phyloP scores from a whole-genome alignment of 2,797 vertebrate genomes.

The Gorsachius magnificus region DNA sequence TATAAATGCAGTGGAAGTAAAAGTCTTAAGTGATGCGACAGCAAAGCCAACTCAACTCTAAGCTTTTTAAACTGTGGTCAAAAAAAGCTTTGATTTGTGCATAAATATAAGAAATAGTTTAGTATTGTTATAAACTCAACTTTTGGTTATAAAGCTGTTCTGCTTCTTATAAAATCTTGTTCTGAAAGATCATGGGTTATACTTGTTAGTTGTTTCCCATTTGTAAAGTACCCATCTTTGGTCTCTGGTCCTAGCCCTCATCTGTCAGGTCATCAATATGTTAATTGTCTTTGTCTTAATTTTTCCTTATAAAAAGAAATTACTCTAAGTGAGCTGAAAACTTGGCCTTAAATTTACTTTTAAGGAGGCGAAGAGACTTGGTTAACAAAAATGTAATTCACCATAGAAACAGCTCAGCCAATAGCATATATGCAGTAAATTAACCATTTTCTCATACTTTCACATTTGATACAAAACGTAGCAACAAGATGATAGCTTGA shows the following conservation, averaged over 20 bases:
- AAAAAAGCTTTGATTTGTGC: not conserved
- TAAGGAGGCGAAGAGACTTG: not conserved
- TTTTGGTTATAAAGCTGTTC: not conserved
- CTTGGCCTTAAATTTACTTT: not conserved
- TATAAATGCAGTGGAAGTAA: not conserved
- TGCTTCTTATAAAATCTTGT: not conserved
- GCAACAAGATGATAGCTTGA: constrained; percentile 37
- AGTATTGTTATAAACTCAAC: not conserved
- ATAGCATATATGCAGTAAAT: not conserved
- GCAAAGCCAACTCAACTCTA: not conserved
- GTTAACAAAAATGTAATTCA: not conserved
- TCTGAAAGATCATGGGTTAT: not conserved
- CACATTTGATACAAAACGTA: not conserved
- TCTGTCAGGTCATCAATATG: not conserved
- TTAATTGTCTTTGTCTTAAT: not conserved
- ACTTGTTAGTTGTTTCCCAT: not conserved
- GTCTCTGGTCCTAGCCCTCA: not conserved
- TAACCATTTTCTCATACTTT: constrained; percentile 6
- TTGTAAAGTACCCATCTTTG: not conserved
- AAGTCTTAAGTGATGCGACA: not conserved
- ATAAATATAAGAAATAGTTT: not conserved
- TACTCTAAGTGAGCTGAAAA: not conserved
- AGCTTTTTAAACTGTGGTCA: not conserved
- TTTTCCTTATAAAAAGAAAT: not conserved
- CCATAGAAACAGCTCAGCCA: constrained; percentile 35